phyloP scores from a whole-genome alignment of 2,113 vertebrate species.

The Prolemur simus region DNA sequence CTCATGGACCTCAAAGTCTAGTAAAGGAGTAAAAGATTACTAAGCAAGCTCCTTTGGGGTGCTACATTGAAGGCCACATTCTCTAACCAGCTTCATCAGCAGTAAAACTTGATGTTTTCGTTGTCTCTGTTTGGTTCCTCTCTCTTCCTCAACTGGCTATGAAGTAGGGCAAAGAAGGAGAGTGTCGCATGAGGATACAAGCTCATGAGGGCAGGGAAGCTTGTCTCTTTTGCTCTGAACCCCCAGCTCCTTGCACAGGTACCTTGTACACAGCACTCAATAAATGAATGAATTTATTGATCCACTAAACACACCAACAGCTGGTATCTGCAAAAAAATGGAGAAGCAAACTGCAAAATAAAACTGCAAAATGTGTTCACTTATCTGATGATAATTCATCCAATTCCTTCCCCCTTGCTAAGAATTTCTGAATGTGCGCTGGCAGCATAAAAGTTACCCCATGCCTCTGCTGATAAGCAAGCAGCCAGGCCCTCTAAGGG shows the following conservation, averaged over 20 bases:
- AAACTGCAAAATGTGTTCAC: not conserved
- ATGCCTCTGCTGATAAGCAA: not conserved
- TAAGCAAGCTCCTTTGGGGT: not conserved
- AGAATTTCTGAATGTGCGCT: not conserved
- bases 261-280: not conserved
- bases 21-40: not conserved
- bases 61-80: not conserved
- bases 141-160: not conserved
- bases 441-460: not conserved
- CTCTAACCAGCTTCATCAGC: not conserved
- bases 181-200: not conserved
- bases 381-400: not conserved
- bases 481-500: not conserved
- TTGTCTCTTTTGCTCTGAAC: not conserved
- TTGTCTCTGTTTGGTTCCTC: not conserved
- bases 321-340: not conserved
- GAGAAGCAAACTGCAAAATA: not conserved
- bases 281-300: not conserved
- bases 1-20: not conserved
- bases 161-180: not conserved
- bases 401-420: not conserved
- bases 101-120: not conserved
- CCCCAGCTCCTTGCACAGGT: not conserved
- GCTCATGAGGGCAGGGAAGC: not conserved
- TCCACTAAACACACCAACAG: not conserved